Conservation (phyloP, 2,113 vertebrate genomes). For the Arenaria interpres region DNA sequence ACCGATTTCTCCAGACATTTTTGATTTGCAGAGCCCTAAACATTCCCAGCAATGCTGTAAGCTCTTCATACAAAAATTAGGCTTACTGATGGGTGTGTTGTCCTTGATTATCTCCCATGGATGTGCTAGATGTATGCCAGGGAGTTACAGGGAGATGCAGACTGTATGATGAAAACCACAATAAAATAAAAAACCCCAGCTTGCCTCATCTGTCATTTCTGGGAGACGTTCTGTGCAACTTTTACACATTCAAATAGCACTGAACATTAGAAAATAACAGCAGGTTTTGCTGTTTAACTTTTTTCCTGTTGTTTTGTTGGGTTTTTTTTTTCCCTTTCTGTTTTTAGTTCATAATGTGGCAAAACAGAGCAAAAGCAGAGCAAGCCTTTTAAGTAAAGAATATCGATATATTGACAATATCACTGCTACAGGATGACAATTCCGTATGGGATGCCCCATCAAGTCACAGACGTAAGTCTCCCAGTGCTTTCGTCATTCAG, state of each 20-base stretch:
- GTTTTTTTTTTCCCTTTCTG: not conserved
- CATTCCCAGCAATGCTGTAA: not conserved
- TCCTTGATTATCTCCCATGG: not conserved
- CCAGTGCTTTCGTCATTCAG: not conserved
- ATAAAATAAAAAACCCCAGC: not conserved
- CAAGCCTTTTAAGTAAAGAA: not conserved
- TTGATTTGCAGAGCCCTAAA: not conserved
- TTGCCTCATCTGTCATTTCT: not conserved
- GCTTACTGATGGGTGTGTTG: not conserved
- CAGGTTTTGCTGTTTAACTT: not conserved
- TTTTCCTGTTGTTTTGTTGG: not conserved
- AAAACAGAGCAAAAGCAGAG: not conserved
- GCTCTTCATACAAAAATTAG: not conserved
- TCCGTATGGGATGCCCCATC: rapidly evolving
- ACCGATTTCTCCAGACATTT: not conserved
- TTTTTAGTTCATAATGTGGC: not conserved
- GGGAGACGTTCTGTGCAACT: not conserved
- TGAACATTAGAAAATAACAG: not conserved
- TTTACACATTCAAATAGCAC: not conserved
- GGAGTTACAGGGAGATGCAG: not conserved
- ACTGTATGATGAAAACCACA: not conserved
- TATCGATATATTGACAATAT: not conserved
- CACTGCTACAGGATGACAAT: not conserved
- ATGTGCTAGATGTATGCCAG: not conserved
- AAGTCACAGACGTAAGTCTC: rapidly evolving